Evolutionary conservation across 2,113 vertebrate genomes (phyloP), one percentile per base, ranked within the genome.

Genomic region (Hippocampus mohnikei): DNA sequence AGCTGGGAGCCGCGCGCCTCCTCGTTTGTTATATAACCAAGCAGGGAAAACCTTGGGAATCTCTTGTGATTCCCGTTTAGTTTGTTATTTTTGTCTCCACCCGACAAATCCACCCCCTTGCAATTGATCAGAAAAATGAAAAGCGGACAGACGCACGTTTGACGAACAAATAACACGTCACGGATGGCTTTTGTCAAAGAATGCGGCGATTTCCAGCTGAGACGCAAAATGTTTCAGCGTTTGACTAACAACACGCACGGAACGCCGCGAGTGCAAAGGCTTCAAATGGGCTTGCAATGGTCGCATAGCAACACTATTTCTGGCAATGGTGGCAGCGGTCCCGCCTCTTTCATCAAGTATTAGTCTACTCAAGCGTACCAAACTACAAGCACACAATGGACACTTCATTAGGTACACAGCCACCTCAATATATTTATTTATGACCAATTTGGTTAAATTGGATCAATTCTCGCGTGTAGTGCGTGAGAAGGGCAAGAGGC

Each of bases 221-320:
- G 23, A 81, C 25, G 37, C 37, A 66, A 75, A 33, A 46, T 21
- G 52, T 78, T 71, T 69, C 16, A 75, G 55, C 71, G 12, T n/a
- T 58, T 48, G 8, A 66, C 42, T 70, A 52, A 71, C 64, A 58
- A 72, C 40, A 60, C n/a, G 0, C 44, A n/a, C 46, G 41, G 42
- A 37, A 15, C 11, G 20, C 23, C 69, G 6, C 42, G 77, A 69
- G 50, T 73, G 69, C 42, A 70, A 76, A 77, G 78, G 73, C 70
- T 80, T 67, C 16, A 71, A 78, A 41, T 27, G 20, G 20, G 11
- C 72, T 75, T 73, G 42, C 59, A 60, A 66, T 70, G 9, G 82
- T 82, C 83, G 78, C 80, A 79, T 85, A 78, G 82, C 81, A 88
- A 85, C 84, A 75, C 66, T 67, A 68, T 21, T 37, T 75, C 69